phyloP scores from a whole-genome alignment of 2,888 invertebrate species.

The Tinea pellionella region DNA sequence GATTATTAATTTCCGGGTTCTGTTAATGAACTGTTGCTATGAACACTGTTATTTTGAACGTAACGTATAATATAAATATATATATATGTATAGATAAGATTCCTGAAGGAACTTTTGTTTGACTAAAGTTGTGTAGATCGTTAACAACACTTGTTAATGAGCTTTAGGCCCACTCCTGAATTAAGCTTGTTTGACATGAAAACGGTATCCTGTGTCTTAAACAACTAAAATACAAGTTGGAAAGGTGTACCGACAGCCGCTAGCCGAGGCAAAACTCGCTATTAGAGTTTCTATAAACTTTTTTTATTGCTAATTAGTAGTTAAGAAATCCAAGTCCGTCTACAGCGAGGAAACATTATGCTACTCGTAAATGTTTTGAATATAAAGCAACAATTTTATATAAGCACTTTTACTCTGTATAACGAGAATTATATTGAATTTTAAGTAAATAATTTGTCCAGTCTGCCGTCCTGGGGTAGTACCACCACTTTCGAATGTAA shows the following conservation, averaged over 20 bases:
- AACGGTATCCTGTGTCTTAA: background rate
- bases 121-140: conserved; percentile 20
- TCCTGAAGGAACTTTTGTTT: background rate
- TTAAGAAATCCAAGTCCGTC: background rate
- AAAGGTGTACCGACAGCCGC: background rate
- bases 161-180: conserved; percentile 18
- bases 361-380: conserved; percentile 1
- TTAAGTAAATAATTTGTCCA: background rate
- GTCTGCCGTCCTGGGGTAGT: too few relatives aligned
- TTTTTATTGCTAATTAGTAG: conserved; percentile 3
- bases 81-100: background rate
- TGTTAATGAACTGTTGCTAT: background rate
- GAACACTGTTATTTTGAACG: background rate
- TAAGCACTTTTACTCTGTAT: background rate
- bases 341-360: background rate
- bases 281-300: background rate
- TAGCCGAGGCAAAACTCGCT: background rate
- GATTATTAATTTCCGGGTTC: background rate
- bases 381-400: background rate
- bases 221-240: conserved; percentile 4
- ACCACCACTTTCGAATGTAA: too few relatives aligned
- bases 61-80: background rate
- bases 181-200: conserved; percentile 3
- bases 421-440: background rate
- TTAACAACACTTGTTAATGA: conserved; percentile 35